These are phyloP conservation scores for Rhyacophila evoluta DNA, from an alignment of 2,888 invertebrate species.

Conservation along the genomic window DNA sequence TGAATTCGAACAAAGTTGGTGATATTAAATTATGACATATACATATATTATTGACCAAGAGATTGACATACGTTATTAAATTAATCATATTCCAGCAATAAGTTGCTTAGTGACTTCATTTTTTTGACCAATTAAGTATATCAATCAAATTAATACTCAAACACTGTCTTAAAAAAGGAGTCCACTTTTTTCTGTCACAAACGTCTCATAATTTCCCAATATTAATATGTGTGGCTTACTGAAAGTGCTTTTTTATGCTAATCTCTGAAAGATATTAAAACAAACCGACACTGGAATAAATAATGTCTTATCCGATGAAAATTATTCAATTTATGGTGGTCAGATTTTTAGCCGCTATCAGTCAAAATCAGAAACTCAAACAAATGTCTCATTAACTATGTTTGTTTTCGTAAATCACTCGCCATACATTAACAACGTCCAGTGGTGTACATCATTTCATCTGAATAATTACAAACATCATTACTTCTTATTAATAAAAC, in stretches of 20 bases:
- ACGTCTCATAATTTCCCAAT: not conserved
- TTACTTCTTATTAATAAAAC: too few relatives aligned
- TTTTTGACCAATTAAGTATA: too few relatives aligned
- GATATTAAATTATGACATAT: too few relatives aligned
- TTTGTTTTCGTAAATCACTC: slow-evolving; percentile 46
- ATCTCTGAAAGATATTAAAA: not conserved
- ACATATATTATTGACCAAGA: too few relatives aligned
- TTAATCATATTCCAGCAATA: too few relatives aligned
- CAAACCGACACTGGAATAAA: slow-evolving; percentile 14
- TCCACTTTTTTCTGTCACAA: not conserved
- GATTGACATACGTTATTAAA: too few relatives aligned
- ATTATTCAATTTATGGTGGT: not conserved
- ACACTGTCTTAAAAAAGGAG: not conserved
- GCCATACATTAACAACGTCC: not conserved
- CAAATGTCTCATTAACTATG: slow-evolving; percentile 47
- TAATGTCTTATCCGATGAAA: slow-evolving; percentile 17
- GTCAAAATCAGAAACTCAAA: slow-evolving; percentile 30
- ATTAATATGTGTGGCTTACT: not conserved
- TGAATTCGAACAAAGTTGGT: too few relatives aligned
- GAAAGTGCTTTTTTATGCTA: not conserved
- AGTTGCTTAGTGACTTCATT: too few relatives aligned
- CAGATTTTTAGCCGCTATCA: not conserved
- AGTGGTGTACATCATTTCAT: not conserved
- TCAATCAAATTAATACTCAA: not conserved
- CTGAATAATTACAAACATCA: too few relatives aligned